Percentiles rank a stretch among this genome's conserved stretches.
Evolutionary conservation across 2,888 invertebrate species (phyloP).

Genomic region (Hyposoter didymator): DNA sequence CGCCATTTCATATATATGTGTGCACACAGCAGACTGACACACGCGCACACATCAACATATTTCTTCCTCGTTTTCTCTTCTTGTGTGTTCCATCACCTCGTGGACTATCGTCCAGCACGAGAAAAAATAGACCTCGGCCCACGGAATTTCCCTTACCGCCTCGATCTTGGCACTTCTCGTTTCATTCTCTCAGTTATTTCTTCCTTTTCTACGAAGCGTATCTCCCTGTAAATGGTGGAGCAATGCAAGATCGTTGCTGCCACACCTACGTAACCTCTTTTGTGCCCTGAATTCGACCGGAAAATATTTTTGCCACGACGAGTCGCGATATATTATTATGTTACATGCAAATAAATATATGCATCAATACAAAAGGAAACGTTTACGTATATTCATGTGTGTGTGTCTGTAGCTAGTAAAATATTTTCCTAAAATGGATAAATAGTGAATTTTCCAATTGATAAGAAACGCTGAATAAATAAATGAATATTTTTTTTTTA

Average conservation of each 20-base stretch:
- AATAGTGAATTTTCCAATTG: constrained; percentile 7
- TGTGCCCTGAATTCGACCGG: constrained; percentile 56
- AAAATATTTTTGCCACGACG: constrained; percentile 32
- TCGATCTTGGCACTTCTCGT: constrained; percentile 50
- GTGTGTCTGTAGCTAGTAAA: neutral
- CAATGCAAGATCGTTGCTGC: constrained; percentile 38
- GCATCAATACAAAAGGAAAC: neutral
- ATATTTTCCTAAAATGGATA: constrained; percentile 12
- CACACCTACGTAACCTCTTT: constrained; percentile 65
- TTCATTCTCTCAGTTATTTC: constrained; percentile 14
- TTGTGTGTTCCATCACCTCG: constrained; percentile 23
- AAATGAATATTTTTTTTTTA: neutral
- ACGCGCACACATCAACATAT: neutral
- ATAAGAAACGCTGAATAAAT: constrained; percentile 10
- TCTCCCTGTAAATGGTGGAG: constrained; percentile 30
- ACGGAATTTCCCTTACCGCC: constrained; percentile 56
- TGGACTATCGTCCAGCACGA: constrained; percentile 27
- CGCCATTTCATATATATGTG: constrained; percentile 4
- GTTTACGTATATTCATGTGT: neutral
- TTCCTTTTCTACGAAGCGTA: constrained; percentile 12
- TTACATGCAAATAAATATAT: neutral
- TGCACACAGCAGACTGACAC: neutral
- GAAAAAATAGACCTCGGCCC: constrained; percentile 51
- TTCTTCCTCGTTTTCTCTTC: constrained; percentile 37
- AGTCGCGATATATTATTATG: neutral